Conservation (phyloP, 2,888 invertebrate species). For the Sinohyriopsis cumingii region DNA sequence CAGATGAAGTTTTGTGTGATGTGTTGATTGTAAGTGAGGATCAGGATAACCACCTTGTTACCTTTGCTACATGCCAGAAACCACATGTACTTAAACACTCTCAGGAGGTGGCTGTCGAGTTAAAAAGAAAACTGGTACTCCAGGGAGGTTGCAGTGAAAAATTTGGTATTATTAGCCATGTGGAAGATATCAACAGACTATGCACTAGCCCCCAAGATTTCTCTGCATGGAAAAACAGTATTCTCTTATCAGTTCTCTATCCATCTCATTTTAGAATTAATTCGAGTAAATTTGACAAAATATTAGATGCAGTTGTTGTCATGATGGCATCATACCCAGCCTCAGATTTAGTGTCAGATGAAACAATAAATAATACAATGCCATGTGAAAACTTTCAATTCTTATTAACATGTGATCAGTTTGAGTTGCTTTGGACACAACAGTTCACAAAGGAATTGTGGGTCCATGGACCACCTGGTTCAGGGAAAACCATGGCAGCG, state of each 20-base stretch:
- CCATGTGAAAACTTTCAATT: conserved; percentile 42
- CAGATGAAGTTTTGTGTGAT: conserved; percentile 40
- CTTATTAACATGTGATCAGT: conserved; percentile 59
- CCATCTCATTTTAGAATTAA: conserved; percentile 47
- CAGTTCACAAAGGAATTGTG: conserved; percentile 59
- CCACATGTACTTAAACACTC: conserved; percentile 28
- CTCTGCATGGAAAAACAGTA: neutral
- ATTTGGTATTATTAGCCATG: conserved; percentile 45
- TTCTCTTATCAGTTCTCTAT: conserved; percentile 34
- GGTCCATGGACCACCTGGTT: conserved; percentile 60
- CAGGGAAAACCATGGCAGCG: conserved; percentile 58
- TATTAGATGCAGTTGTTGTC: conserved; percentile 48
- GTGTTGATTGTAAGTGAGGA: conserved; percentile 38
- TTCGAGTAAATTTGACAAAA: conserved; percentile 38
- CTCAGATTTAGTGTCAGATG: conserved; percentile 17
- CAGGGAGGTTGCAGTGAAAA: conserved; percentile 53
- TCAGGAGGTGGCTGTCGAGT: conserved; percentile 27
- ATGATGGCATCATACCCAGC: conserved; percentile 53
- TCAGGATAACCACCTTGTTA: conserved; percentile 47
- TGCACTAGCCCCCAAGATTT: neutral
- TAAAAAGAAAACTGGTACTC: conserved; percentile 48
- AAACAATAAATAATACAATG: conserved; percentile 21
- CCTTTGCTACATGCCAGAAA: conserved; percentile 29
- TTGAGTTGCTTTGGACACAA: conserved; percentile 55
- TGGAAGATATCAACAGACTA: conserved; percentile 23